These are phyloP conservation scores for Sweltsa coloradensis DNA, from an alignment of 1,140 invertebrate species.

Conservation along the genomic window DNA sequence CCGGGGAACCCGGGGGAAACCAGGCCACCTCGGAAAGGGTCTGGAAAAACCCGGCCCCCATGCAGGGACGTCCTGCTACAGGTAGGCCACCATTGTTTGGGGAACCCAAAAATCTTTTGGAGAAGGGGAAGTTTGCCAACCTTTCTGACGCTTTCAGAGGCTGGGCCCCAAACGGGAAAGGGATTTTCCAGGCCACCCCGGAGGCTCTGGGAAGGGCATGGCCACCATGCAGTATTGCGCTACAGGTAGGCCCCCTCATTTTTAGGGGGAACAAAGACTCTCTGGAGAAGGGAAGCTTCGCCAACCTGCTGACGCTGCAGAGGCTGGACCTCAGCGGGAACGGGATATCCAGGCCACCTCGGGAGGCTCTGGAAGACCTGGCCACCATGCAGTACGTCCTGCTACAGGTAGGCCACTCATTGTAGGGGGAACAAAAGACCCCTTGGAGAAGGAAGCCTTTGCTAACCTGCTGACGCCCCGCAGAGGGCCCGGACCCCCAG, in stretches of 20 bases:
- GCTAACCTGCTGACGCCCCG: conserved; percentile 58
- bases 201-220: conserved; percentile 57
- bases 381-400: conserved; percentile 8
- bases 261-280: too few relatives aligned
- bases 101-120: too few relatives aligned
- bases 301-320: conserved; percentile 62
- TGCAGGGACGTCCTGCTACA: too few relatives aligned
- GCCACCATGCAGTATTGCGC: conserved; percentile 65
- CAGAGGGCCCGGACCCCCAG: conserved; percentile 55
- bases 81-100: too few relatives aligned
- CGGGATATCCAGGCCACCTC: conserved; percentile 54
- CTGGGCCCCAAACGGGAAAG: conserved; percentile 35
- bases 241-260: too few relatives aligned
- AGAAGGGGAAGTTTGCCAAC: neutral
- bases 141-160: conserved; percentile 8
- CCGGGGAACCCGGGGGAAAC: too few relatives aligned
- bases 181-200: conserved; percentile 57
- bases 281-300: conserved; percentile 52
- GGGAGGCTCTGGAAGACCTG: conserved; percentile 33
- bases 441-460: too few relatives aligned
- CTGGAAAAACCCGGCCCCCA: too few relatives aligned
- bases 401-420: too few relatives aligned
- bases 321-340: conserved; percentile 58
- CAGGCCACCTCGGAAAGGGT: too few relatives aligned
- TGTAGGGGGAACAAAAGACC: too few relatives aligned